Percentiles rank a stretch among this genome's conserved stretches.
phyloP scores from a whole-genome alignment of 2,797 vertebrate species.

The Myotis planiceps region DNA sequence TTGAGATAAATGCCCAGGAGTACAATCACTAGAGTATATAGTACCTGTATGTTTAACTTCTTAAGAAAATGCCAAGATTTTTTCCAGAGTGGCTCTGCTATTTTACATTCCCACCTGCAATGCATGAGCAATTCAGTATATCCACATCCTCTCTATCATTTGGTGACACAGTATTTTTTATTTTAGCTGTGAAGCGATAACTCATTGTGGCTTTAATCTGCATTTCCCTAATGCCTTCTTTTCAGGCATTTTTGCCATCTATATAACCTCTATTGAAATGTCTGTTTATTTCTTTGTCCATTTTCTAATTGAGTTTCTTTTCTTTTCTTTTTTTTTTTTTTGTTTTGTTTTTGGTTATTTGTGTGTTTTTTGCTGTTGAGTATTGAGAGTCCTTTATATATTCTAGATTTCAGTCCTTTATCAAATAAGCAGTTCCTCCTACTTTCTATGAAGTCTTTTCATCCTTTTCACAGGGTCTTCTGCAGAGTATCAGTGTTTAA shows the following conservation, averaged over 20 bases:
- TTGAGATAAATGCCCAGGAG: neutral
- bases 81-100: neutral
- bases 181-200: neutral
- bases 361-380: neutral
- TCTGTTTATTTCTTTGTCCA: neutral
- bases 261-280: neutral
- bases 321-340: neutral
- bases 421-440: neutral
- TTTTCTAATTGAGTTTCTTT: neutral
- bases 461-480: neutral
- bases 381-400: neutral
- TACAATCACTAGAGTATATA: neutral
- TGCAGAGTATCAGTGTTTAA: neutral
- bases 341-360: neutral
- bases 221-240: conserved; percentile 3
- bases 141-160: neutral
- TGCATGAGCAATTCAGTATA: neutral
- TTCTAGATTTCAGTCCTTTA: neutral
- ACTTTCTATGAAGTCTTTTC: neutral
- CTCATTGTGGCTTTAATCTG: neutral
- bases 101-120: neutral
- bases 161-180: neutral
- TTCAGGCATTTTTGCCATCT: neutral
- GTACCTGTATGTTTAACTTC: neutral
- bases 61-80: neutral